Conservation (phyloP, 2,113 vertebrate species). For the Sisor rabdophorus region DNA sequence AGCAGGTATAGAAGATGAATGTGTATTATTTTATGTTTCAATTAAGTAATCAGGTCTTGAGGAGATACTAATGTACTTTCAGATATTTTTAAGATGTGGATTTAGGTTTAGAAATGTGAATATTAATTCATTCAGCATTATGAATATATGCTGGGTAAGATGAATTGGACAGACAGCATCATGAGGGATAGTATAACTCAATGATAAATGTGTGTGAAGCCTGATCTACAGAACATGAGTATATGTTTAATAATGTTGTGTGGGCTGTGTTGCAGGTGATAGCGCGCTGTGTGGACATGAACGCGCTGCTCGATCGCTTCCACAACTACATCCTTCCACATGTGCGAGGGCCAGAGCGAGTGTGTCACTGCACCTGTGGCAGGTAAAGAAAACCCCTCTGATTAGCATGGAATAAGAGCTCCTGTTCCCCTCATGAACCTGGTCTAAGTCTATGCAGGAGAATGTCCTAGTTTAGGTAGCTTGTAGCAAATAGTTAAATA, state of each 20-base stretch:
- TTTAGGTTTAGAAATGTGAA: not conserved
- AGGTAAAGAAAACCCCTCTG: constrained; percentile 69
- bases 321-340: constrained; percentile 88
- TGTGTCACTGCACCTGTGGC: constrained; percentile 87
- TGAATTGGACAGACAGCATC: not conserved
- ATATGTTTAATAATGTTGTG: not conserved
- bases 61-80: not conserved
- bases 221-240: not conserved
- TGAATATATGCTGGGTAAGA: not conserved
- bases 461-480: not conserved
- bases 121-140: not conserved
- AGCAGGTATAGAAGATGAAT: no score
- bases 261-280: constrained; percentile 76
- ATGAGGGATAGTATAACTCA: not conserved
- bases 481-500: not conserved
- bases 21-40: no score
- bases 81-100: not conserved
- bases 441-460: not conserved
- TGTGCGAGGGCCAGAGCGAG: constrained; percentile 79
- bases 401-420: not conserved
- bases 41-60: not conserved
- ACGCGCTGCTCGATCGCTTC: constrained; percentile 84
- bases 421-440: not conserved
- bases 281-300: constrained; percentile 87
- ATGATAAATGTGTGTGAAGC: not conserved